These are phyloP conservation scores for Epistrophe grossulariae DNA, from an alignment of 2,888 invertebrate species.

Conservation along the genomic window DNA sequence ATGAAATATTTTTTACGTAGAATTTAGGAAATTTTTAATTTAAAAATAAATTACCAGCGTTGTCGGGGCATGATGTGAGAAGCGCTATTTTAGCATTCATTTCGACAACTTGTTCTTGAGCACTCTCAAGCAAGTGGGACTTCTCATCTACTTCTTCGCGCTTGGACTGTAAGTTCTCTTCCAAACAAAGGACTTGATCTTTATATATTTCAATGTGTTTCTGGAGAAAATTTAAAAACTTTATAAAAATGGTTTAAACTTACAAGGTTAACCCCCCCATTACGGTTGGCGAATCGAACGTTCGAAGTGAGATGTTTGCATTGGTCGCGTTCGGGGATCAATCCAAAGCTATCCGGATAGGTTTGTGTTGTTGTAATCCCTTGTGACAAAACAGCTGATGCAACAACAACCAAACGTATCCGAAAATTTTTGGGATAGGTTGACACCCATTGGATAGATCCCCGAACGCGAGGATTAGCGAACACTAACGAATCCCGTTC, in stretches of 20 bases:
- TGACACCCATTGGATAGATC: no score
- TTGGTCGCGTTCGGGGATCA: no score
- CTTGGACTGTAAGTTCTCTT: slow-evolving; percentile 82
- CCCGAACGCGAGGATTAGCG: no score
- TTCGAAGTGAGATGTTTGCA: no score
- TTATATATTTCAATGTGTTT: slow-evolving; percentile 81
- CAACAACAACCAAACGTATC: no score
- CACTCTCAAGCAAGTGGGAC: slow-evolving; percentile 80
- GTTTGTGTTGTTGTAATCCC: no score
- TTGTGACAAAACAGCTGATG: no score
- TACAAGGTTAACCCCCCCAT: no score
- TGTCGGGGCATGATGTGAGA: slow-evolving; percentile 79
- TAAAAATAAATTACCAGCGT: slow-evolving; percentile 78
- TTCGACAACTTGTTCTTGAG: slow-evolving; percentile 82
- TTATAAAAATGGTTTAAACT: neutral
- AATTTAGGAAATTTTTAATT: neutral
- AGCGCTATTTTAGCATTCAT: slow-evolving; percentile 81
- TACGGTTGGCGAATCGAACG: no score
- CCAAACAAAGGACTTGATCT: slow-evolving; percentile 81
- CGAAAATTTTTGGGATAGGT: no score
- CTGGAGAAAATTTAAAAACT: slow-evolving; percentile 74
- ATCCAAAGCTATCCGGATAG: no score
- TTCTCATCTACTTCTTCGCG: slow-evolving; percentile 82
- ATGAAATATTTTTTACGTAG: neutral
- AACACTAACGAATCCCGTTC: no score